phyloP scores from a whole-genome alignment of 2,113 vertebrate genomes.

The Thalassoma bifasciatum region DNA sequence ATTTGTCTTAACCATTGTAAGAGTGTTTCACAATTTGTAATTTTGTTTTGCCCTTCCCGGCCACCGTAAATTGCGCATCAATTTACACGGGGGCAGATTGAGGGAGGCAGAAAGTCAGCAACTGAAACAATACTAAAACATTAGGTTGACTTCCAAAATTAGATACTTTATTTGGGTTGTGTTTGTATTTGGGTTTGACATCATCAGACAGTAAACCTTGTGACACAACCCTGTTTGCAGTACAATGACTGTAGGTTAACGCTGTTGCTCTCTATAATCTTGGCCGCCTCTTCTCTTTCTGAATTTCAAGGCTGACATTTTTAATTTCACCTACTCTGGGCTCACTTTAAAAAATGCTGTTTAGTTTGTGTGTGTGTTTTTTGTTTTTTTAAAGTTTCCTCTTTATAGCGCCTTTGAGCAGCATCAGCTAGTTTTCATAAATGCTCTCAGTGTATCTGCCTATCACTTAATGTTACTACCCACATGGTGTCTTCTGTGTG shows the following conservation, averaged over 20 bases:
- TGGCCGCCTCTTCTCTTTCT: neutral
- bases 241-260: neutral
- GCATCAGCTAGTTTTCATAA: conserved; percentile 14
- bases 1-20: no score
- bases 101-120: no score
- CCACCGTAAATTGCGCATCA: no score
- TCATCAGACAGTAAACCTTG: no score
- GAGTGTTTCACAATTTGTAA: no score
- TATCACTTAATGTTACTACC: conserved; percentile 2
- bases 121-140: no score
- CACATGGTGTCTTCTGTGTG: conserved; percentile 18
- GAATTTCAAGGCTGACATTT: neutral
- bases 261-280: neutral
- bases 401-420: conserved; percentile 1
- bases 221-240: no score
- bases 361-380: neutral
- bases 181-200: no score
- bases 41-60: no score
- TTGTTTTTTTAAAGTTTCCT: neutral
- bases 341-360: no score
- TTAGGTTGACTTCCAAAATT: no score
- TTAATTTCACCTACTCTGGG: neutral
- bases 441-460: neutral
- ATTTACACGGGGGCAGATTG: no score
- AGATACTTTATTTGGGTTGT: conserved; percentile 13